Evolutionary conservation across 2,113 vertebrate species (phyloP).

Genomic region (Peromyscus leucopus): DNA sequence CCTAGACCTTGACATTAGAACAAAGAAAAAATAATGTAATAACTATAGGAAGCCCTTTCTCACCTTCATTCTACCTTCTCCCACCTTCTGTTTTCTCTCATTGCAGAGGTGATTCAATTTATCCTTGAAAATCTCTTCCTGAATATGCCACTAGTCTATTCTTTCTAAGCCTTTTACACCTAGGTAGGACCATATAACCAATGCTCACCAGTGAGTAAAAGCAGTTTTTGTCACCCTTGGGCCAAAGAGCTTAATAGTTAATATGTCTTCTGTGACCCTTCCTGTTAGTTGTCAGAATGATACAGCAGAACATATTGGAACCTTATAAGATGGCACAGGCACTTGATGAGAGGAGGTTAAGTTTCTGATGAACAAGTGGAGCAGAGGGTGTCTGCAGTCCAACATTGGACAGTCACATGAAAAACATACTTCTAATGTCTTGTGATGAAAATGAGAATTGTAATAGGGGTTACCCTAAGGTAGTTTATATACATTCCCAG

Average conservation of each 20-base stretch:
- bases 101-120: not conserved
- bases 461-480: not conserved
- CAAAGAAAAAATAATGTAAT: conserved; percentile 18
- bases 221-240: not conserved
- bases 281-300: not conserved
- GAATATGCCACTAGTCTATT: not conserved
- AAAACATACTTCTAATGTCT: not conserved
- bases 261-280: not conserved
- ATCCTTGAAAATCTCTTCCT: not conserved
- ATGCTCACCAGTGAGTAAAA: not conserved
- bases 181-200: not conserved
- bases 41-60: not conserved
- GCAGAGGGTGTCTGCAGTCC: not conserved
- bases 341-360: not conserved
- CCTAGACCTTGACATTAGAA: conserved; percentile 28
- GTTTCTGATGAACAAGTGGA: not conserved
- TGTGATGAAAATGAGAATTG: not conserved
- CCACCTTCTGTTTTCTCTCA: not conserved
- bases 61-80: not conserved
- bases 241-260: not conserved
- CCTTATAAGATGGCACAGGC: not conserved
- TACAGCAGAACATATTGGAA: not conserved
- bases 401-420: not conserved
- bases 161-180: not conserved
- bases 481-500: conserved; percentile 1